Base-by-base conservation (phyloP, 2,113 vertebrate species). In the Chlorodrepanis virens region DNA sequence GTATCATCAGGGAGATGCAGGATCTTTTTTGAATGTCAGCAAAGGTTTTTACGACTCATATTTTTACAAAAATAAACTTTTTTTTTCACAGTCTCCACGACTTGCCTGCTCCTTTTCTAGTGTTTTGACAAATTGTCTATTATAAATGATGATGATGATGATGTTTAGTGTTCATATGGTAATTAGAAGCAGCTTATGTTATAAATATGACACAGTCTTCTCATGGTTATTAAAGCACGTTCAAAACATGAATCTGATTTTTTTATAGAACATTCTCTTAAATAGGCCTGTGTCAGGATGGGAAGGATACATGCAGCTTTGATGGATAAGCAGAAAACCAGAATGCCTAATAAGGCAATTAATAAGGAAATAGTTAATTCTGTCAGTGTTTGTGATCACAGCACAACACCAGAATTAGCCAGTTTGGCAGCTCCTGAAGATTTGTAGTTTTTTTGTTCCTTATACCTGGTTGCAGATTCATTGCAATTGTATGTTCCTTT, bases 71-170 rank as follows among this genome's bases (percentile, higher is more conserved):
- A 91, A 91, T 85, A 96, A 87, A 91, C 81, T 87, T 78, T 61
- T 76, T 60, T 54, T 60, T 29, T 11, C 40, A 71, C 63, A 18
- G 52, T 77, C 84, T 93, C 79, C 63, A 45, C 8, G 71, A 80
- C 67, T 94, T 69, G 49, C 76, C 87, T 88, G 78, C 90, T 95
- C 10, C 75, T 90, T 47, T 90, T 70, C 83, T 68, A 18, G 49
- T 96, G 94, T 96, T 95, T 93, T 97, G 96, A 97, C 95, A 96
- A 96, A 94, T 81, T 95, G 94, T 79, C 87, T 91, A 44, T 92
- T 94, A 89, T 71, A 95, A 95, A 86, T 67, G 88, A 70, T 84
- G 89, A 78, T 84, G 89, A 78, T 85, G 83, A 78, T 87, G 86
- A 90, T 96, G 89, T 77, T 96, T 92, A 81, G 86, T 92, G 83